Percentiles rank a stretch among this genome's conserved stretches.
Evolutionary conservation across 2,113 vertebrate species (phyloP).

Genomic region (Anthoscopus minutus): DNA sequence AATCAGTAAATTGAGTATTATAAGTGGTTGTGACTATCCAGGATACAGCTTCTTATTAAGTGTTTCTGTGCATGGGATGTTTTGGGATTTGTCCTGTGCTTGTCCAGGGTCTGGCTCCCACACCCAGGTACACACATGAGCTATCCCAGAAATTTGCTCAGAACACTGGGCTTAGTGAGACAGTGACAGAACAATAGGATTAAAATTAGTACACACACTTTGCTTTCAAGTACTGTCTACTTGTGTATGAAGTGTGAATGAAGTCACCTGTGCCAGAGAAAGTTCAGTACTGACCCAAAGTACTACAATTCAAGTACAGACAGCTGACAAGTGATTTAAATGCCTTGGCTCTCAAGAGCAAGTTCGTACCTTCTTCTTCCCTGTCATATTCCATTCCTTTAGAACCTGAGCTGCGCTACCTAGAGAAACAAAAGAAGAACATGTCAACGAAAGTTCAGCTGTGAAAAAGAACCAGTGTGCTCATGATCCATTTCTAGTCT

Average conservation of each 20-base stretch:
- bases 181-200: not conserved
- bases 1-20: not conserved
- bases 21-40: not conserved
- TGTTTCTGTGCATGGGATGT: not conserved
- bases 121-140: fast-evolving
- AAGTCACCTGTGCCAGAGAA: not conserved
- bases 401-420: slow-evolving; percentile 75
- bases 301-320: not conserved
- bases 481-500: not conserved
- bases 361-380: slow-evolving; percentile 78
- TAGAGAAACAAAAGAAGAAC: slow-evolving; percentile 56
- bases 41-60: not conserved
- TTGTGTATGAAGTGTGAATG: not conserved
- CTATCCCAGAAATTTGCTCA: not conserved
- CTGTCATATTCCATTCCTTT: slow-evolving; percentile 79
- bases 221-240: not conserved
- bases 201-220: not conserved
- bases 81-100: not conserved
- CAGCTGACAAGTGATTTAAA: not conserved
- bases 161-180: not conserved
- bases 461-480: not conserved
- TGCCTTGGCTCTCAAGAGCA: not conserved
- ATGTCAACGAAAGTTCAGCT: not conserved
- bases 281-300: not conserved
- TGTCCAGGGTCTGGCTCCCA: not conserved